Evolutionary conservation across 1,140 invertebrate species (phyloP).

Genomic region (Anastatus disparis): DNA sequence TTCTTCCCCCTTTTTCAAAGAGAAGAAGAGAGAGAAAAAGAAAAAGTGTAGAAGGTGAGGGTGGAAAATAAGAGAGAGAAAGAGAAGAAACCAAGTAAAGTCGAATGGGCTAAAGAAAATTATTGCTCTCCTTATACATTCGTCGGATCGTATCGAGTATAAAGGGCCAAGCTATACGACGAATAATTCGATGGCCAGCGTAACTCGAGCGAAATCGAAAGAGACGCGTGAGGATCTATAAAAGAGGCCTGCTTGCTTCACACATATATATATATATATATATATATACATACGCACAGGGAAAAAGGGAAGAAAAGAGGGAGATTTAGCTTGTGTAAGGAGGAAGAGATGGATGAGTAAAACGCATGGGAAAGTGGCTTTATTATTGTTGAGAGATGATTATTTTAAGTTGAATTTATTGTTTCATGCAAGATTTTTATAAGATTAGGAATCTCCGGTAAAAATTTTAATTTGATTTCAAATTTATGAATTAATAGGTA

Average conservation of each 20-base stretch:
- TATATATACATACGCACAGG: neutral
- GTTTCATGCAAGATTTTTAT: no score
- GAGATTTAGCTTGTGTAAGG: neutral
- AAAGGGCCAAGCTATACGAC: conserved; percentile 43
- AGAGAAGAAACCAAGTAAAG: conserved; percentile 2
- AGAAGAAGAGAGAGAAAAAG: neutral
- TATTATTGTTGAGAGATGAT: conserved; percentile 4
- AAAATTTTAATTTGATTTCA: no score
- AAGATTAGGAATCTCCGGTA: no score
- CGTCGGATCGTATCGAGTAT: conserved; percentile 53
- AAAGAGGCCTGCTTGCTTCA: neutral
- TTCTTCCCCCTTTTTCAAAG: conserved; percentile 41
- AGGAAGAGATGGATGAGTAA: conserved; percentile 14
- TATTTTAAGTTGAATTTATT: conserved; percentile 22
- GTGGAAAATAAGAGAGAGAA: conserved; percentile 18
- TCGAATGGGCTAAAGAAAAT: conserved; percentile 53
- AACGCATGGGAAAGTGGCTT: conserved; percentile 31
- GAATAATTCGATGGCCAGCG: conserved; percentile 56
- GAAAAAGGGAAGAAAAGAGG: neutral
- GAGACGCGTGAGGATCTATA: conserved; percentile 17
- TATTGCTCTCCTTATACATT: conserved; percentile 66
- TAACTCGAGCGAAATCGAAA: conserved; percentile 48
- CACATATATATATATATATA: no score
- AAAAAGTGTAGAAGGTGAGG: neutral
- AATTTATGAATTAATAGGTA: no score